Conservation (phyloP, 2,113 vertebrate genomes). For the Clarias batrachus region DNA sequence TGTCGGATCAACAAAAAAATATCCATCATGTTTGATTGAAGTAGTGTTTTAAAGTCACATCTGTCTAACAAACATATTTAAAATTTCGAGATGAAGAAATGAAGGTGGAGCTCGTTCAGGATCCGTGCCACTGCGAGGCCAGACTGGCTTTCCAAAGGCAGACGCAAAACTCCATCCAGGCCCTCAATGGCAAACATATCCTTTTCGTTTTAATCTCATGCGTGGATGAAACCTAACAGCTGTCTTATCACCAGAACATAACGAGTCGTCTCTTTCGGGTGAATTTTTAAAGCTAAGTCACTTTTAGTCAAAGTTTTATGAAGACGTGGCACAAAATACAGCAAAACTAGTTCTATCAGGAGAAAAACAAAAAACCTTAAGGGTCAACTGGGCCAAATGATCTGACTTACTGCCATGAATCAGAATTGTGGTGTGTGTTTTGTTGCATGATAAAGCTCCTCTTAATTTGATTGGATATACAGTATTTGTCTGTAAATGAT, state of each 20-base stretch:
- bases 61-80: constrained; percentile 57
- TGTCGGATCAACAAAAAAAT: not conserved
- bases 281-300: not conserved
- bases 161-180: constrained; percentile 78
- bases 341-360: too few relatives aligned
- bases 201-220: constrained; percentile 64
- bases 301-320: not conserved
- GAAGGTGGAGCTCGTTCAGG: constrained; percentile 71
- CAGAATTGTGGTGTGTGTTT: not conserved
- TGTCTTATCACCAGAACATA: not conserved
- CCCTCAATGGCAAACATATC: constrained; percentile 88
- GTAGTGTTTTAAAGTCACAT: not conserved
- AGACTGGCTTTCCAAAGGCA: constrained; percentile 83
- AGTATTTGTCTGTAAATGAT: not conserved
- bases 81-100: constrained; percentile 64
- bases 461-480: not conserved
- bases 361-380: too few relatives aligned
- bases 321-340: not conserved
- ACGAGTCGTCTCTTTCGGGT: not conserved
- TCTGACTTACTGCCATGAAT: not conserved
- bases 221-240: not conserved
- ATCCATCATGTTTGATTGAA: not conserved
- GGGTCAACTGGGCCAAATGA: too few relatives aligned
- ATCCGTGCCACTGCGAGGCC: constrained; percentile 86
- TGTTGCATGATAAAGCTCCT: not conserved